A percentile compares a stretch with the other conserved stretches of the same genome.
These are phyloP conservation scores for Spodoptera picta DNA, from an alignment of 2,888 invertebrate species.

Conservation along the genomic window DNA sequence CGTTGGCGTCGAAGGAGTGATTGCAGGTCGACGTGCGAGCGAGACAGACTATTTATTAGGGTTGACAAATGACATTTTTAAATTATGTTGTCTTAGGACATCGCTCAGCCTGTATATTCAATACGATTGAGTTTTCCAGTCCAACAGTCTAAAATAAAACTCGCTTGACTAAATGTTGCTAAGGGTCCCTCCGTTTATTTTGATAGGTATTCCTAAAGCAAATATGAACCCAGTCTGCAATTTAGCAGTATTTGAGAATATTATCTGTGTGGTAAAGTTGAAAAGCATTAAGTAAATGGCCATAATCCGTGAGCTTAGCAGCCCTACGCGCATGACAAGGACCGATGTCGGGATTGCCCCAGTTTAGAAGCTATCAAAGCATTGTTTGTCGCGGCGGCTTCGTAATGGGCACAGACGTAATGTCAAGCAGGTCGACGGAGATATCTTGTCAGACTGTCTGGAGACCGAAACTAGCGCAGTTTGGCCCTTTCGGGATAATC, in stretches of 20 bases:
- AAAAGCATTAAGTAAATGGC: conserved; percentile 39
- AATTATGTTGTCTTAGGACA: neutral
- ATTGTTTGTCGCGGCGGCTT: conserved; percentile 79
- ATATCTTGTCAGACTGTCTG: conserved; percentile 69
- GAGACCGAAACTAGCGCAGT: conserved; percentile 60
- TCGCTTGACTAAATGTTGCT: neutral
- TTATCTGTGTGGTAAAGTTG: conserved; percentile 33
- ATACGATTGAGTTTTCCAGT: neutral
- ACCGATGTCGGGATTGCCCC: conserved; percentile 81
- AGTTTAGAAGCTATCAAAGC: conserved; percentile 80
- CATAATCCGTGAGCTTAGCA: conserved; percentile 56
- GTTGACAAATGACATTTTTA: conserved; percentile 33
- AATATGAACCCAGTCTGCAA: neutral
- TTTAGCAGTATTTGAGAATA: conserved; percentile 9
- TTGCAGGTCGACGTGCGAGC: conserved; percentile 72
- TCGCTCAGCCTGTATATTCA: neutral
- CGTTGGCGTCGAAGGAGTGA: conserved; percentile 73
- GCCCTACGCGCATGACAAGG: conserved; percentile 73
- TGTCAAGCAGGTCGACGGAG: conserved; percentile 63
- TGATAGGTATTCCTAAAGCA: neutral
- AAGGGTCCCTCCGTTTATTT: neutral
- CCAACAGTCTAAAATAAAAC: neutral
- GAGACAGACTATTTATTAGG: conserved; percentile 53
- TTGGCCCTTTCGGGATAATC: conserved; percentile 55
- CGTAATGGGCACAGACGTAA: conserved; percentile 69